These are phyloP conservation scores for Alviniconcha strummeri DNA, from an alignment of 2,888 invertebrate species.

Conservation along the genomic window DNA sequence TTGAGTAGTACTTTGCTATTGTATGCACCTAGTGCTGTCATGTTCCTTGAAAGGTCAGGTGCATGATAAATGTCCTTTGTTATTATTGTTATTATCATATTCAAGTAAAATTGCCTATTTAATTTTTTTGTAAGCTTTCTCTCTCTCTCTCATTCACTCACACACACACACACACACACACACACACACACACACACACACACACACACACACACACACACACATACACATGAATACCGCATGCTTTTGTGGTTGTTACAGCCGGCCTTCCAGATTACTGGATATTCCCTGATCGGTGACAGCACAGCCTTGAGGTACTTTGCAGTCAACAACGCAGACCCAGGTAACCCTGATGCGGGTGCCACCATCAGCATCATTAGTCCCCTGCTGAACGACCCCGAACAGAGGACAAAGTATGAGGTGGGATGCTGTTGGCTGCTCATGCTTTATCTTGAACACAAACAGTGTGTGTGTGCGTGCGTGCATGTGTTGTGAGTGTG, in stretches of 20 bases:
- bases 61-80: too few species aligned
- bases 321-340: background rate
- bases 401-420: background rate
- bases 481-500: slow-evolving; percentile 6
- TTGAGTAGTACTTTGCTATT: too few species aligned
- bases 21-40: too few species aligned
- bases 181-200: background rate
- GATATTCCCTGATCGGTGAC: slow-evolving; percentile 19
- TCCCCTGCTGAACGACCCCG: background rate
- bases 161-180: background rate
- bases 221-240: background rate
- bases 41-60: too few species aligned
- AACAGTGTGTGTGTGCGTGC: slow-evolving; percentile 1
- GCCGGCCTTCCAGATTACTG: slow-evolving; percentile 15
- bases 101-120: too few species aligned
- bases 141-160: too few species aligned
- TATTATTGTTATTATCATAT: too few species aligned
- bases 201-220: background rate
- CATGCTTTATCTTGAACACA: too few species aligned
- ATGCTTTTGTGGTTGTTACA: background rate
- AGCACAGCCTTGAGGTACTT: slow-evolving; percentile 4
- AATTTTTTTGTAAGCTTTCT: too few species aligned
- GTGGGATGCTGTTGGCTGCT: background rate
- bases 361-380: background rate
- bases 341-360: background rate